These are phyloP conservation scores for Terrapene triunguis DNA, from an alignment of 2,113 vertebrate genomes.

Conservation along the genomic window DNA sequence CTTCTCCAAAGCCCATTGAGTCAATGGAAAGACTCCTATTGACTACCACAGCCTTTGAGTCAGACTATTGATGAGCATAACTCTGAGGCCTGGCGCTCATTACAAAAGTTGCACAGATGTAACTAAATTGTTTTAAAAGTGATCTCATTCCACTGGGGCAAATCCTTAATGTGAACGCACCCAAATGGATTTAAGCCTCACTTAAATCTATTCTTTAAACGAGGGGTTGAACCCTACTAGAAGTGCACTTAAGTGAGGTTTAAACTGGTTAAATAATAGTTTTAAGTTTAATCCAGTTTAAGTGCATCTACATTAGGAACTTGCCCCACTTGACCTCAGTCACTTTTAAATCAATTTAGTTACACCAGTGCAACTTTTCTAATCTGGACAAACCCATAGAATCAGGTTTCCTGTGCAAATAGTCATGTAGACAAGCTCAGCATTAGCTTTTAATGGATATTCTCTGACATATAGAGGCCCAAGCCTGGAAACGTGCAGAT, in stretches of 20 bases:
- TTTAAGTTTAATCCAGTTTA: rapidly evolving
- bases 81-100: background rate
- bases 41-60: background rate
- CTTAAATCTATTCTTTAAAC: rapidly evolving
- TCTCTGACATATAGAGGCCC: slow-evolving; percentile 28
- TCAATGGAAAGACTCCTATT: background rate
- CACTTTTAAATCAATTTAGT: background rate
- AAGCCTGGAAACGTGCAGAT: background rate
- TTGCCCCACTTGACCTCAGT: background rate
- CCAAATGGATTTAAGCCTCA: background rate
- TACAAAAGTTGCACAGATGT: background rate
- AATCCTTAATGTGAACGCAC: background rate
- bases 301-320: background rate
- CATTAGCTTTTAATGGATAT: slow-evolving; percentile 70
- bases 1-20: background rate
- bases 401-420: slow-evolving; percentile 42
- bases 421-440: slow-evolving; percentile 8
- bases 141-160: background rate
- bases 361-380: slow-evolving; percentile 36
- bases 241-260: background rate
- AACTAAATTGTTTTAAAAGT: background rate
- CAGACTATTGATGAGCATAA: background rate
- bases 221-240: rapidly evolving
- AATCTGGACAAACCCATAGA: background rate
- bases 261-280: background rate